Percentiles rank a stretch among this genome's conserved stretches.
These are phyloP conservation scores for Epinephelus cyanopodus DNA, from an alignment of 2,113 vertebrate species.

Conservation along the genomic window DNA sequence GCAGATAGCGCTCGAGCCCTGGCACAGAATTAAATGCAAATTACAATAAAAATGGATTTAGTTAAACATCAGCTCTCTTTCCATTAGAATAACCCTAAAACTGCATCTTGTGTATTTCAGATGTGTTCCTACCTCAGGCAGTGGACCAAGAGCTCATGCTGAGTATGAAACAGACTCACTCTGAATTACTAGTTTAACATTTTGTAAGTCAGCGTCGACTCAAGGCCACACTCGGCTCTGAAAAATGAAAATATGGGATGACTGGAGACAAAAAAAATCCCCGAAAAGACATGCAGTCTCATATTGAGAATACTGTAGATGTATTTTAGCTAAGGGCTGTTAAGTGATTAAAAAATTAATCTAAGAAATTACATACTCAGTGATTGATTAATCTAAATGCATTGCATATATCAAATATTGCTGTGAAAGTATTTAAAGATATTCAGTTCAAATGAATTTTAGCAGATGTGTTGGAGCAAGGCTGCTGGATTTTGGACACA, in stretches of 20 bases:
- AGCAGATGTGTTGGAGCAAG: too few species aligned
- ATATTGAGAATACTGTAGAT: not conserved
- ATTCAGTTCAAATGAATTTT: too few species aligned
- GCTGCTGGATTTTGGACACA: too few species aligned
- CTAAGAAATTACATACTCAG: too few species aligned
- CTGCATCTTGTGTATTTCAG: constrained; percentile 33
- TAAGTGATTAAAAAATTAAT: too few species aligned
- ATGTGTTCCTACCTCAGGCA: constrained; percentile 37
- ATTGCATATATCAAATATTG: too few species aligned
- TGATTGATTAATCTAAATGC: too few species aligned
- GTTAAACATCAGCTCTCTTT: constrained; percentile 36
- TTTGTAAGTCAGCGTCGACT: not conserved
- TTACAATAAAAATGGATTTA: constrained; percentile 46
- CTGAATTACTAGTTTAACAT: constrained; percentile 17
- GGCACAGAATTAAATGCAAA: constrained; percentile 28
- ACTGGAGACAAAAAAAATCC: not conserved
- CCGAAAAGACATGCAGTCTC: not conserved
- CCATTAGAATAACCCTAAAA: constrained; percentile 23
- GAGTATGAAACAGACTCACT: constrained; percentile 16
- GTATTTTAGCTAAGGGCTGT: not conserved
- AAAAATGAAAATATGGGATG: not conserved
- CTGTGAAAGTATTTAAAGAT: too few species aligned
- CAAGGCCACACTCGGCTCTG: not conserved
- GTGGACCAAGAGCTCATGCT: constrained; percentile 34
- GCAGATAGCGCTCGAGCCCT: constrained; percentile 9